Evolutionary conservation across 2,113 vertebrate genomes (phyloP), one percentile per base, ranked within the genome.

Genomic region (Blennius ocellaris): DNA sequence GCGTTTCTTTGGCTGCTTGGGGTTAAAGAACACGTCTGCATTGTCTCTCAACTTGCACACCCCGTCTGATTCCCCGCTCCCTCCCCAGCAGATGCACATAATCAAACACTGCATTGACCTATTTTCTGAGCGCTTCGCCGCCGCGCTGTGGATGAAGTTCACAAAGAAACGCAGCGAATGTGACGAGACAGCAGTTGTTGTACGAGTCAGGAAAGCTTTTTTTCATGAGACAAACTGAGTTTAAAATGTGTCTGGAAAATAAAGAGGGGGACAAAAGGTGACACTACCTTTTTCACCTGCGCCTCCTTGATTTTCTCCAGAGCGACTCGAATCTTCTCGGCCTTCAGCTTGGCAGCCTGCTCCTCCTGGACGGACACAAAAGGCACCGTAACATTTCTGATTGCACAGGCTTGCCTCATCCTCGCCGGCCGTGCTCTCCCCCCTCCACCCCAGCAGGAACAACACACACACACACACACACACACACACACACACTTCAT

Each of bases 221-320:
- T 43, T 43, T 3, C 39, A 5, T 16, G 15, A 9, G 3, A 41
- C 36, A 53, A 55, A 48, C 11, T 3, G 45, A 14, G 6, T 52
- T 43, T 17, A 54, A 40, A 30, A n/a, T 12, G 8, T 9, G 45
- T 16, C 16, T 4, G 10, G 10, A 36, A 5, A 47, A n/a, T n/a
- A n/a, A 53, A 47, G 5, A 12, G 21, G 21, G 21, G 4, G 4
- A 30, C 21, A 36, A 58, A 14, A 61, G 15, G 60, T 48, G 49
- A 16, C 45, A 57, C 39, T 87, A 98, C 98, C 96, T 99, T 99
- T 94, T 99, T 99, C 58, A 99, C 97, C 92, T 99, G 98, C 11
- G 98, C 98, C 89, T 99, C 98, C 92, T 99, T 99, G 93, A 99
- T 99, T 92, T 99, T 99, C 88, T 99, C 98, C 88, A 99, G 91